These are phyloP conservation scores for Epirrhoe tristata DNA, from an alignment of 2,888 invertebrate genomes.

Conservation along the genomic window DNA sequence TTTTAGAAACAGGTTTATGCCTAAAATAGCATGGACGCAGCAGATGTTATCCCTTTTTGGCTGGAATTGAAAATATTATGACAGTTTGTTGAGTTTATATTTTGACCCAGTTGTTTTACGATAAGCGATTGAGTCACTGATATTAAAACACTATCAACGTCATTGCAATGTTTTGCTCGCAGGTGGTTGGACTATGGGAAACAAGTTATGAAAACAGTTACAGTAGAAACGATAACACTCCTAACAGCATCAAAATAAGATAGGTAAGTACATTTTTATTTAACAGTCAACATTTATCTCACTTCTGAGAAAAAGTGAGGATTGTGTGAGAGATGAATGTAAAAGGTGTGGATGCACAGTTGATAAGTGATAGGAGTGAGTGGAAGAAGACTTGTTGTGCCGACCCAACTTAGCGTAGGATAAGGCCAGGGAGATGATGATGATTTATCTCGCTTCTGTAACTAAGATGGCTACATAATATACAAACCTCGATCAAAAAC, in stretches of 20 bases:
- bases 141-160: conserved; percentile 20
- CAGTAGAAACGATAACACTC: not conserved
- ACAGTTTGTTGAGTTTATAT: conserved; percentile 10
- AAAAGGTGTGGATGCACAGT: no score
- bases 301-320: no score
- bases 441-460: no score
- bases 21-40: not conserved
- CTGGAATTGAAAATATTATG: conserved; percentile 19
- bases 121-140: conserved; percentile 22
- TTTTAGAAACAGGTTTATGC: conserved; percentile 18
- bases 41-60: conserved; percentile 16
- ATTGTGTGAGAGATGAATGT: no score
- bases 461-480: no score
- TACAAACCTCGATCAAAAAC: no score
- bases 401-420: no score
- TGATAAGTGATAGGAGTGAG: no score
- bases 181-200: conserved; percentile 21
- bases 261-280: no score
- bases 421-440: no score
- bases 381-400: no score
- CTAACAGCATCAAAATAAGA: not conserved
- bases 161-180: conserved; percentile 10
- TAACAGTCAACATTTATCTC: no score
- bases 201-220: conserved; percentile 14
- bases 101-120: conserved; percentile 16